Base-by-base conservation (phyloP, 2,113 vertebrate genomes). In the Lonchura striata region DNA sequence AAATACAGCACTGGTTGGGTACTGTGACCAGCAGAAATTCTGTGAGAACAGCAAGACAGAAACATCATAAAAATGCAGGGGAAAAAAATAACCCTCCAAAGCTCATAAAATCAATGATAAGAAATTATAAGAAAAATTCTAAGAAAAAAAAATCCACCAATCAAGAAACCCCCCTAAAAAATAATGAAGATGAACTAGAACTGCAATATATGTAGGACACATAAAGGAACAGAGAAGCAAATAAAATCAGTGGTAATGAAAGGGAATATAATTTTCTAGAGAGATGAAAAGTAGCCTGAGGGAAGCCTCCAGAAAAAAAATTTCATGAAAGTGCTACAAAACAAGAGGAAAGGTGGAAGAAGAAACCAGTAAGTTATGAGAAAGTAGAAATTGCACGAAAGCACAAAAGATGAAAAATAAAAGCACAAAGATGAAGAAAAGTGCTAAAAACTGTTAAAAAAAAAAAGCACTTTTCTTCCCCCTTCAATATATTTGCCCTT, bases 231-330 rank as follows among this genome's bases (percentile, higher is more conserved):
- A 50, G 23, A 79, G 16, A 84, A 82, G 47, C 23, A 82, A 90
- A 82, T 66, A 49, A 69, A 95, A 76, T 23, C 7, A 4, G 71
- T 75, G 28, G 17, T 64, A 93, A 86, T 82, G 47, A 84, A 86
- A 95, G 60, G 27, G 57, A 94, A 68, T 13, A 64, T 57, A 82
- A 59, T 82, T 90, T 95, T 93, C 85, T 83, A 71, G 90, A 94
- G 41, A 84, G 12, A 85, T 17, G 20, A 47, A 72, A 35, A 17
- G 31, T 50, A 90, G 94, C 63, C 79, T 92, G n/a, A 15, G 41
- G 82, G 23, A 90, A 85, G 75, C 54, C 82, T 90, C 79, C 66
- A 90, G 66, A 82, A 76, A 88, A 82, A 79, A 13, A 69, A 27
- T 53, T 69, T 28, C 33, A 85, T 23, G 9, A 23, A 85, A 86